These are phyloP conservation scores for Pammene aurita DNA, from an alignment of 2,888 invertebrate species.

Conservation along the genomic window DNA sequence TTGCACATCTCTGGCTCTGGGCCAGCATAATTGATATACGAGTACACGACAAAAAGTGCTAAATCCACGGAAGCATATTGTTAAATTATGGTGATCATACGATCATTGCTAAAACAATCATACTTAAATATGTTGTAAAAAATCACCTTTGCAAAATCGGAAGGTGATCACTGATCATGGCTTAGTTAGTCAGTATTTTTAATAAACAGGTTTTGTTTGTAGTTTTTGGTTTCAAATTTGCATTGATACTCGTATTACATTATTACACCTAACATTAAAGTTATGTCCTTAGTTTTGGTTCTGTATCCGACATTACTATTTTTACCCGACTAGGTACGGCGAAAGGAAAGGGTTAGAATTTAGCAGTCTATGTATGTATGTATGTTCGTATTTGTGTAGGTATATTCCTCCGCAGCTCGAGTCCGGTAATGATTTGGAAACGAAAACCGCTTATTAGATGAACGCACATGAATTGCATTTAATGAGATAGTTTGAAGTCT, in stretches of 20 bases:
- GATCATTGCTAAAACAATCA: constrained; percentile 3
- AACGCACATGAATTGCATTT: too few species aligned
- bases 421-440: too few species aligned
- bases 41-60: constrained; percentile 5
- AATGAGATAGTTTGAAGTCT: too few species aligned
- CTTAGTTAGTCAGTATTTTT: not conserved
- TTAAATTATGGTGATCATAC: constrained; percentile 3
- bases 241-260: constrained; percentile 4
- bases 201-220: constrained; percentile 6
- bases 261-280: not conserved
- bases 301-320: not conserved
- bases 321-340: not conserved
- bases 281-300: not conserved
- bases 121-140: constrained; percentile 18
- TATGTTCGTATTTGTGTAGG: too few species aligned
- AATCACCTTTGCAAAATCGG: constrained; percentile 21
- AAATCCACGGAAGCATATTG: constrained; percentile 5
- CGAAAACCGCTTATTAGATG: too few species aligned
- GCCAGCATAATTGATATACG: not conserved
- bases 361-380: too few species aligned
- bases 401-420: too few species aligned
- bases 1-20: too few species aligned
- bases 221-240: constrained; percentile 3
- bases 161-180: constrained; percentile 21
- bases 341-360: too few species aligned